phyloP scores from a whole-genome alignment of 2,113 vertebrate genomes.

The Nothocercus julius region DNA sequence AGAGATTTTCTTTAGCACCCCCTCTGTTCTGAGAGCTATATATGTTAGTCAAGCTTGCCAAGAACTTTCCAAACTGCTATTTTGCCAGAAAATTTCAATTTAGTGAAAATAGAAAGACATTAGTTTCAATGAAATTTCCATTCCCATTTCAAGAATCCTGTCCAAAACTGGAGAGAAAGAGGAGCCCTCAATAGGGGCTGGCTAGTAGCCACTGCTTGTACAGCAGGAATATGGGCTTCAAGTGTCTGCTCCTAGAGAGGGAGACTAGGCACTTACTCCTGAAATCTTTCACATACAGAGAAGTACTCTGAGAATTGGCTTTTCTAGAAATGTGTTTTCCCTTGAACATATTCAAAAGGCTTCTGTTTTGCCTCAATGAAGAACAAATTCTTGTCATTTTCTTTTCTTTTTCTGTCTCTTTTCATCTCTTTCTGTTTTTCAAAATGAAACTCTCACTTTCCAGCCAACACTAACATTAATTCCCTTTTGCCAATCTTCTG shows the following conservation, averaged over 20 bases:
- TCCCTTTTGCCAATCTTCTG: not conserved
- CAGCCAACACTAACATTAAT: not conserved
- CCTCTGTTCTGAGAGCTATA: not conserved
- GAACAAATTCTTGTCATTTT: not conserved
- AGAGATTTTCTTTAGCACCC: not conserved
- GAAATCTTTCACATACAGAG: not conserved
- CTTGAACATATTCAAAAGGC: not conserved
- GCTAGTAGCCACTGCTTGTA: not conserved
- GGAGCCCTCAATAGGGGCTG: not conserved
- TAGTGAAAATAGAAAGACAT: constrained; percentile 25
- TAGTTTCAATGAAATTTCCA: not conserved
- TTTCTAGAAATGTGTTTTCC: not conserved
- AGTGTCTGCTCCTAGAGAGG: not conserved
- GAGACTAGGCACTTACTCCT: not conserved
- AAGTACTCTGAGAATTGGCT: not conserved
- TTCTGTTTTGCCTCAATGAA: not conserved
- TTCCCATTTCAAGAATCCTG: not conserved
- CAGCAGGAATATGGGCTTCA: not conserved
- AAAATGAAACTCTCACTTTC: not conserved
- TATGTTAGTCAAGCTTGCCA: not conserved
- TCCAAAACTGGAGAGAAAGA: constrained; percentile 1
- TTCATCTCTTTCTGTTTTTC: not conserved
- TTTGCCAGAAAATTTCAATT: not conserved
- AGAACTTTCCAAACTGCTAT: not conserved
- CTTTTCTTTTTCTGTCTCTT: not conserved